Percentiles rank a stretch among this genome's conserved stretches.
Evolutionary conservation across 2,888 invertebrate species (phyloP).

Genomic region (Lydus trimaculatus): DNA sequence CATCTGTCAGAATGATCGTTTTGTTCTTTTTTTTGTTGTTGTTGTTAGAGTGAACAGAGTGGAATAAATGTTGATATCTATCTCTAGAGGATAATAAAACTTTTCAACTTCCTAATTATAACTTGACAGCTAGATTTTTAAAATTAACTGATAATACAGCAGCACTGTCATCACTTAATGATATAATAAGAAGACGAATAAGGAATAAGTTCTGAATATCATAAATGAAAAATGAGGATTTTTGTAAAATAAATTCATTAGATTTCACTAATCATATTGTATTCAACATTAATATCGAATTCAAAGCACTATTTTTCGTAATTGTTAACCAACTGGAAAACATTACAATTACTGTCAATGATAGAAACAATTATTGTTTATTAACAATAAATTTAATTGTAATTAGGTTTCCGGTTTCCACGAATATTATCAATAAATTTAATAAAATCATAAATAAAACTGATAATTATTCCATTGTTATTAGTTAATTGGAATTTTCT

Average conservation of each 20-base stretch:
- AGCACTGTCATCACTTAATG: neutral
- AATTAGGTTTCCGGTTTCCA: neutral
- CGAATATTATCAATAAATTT: neutral
- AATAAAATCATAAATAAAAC: neutral
- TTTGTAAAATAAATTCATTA: too few relatives aligned
- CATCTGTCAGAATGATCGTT: neutral
- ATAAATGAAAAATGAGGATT: too few relatives aligned
- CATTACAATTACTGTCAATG: too few relatives aligned
- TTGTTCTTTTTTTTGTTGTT: neutral
- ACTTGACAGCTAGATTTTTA: conserved; percentile 1
- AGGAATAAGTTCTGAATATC: neutral
- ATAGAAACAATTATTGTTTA: too few relatives aligned
- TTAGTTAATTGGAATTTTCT: too few relatives aligned
- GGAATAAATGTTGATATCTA: neutral
- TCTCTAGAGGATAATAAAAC: conserved; percentile 2
- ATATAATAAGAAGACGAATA: neutral
- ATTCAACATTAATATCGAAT: too few relatives aligned
- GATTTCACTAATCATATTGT: too few relatives aligned
- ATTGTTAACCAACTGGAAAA: too few relatives aligned
- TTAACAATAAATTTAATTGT: too few relatives aligned
- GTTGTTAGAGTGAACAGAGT: neutral
- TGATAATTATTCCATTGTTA: too few relatives aligned
- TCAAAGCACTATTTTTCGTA: too few relatives aligned
- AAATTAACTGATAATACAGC: neutral
- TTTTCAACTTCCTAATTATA: conserved; percentile 1